Evolutionary conservation across 2,797 vertebrate species (phyloP).

Genomic region (Cossypha niveicapilla): DNA sequence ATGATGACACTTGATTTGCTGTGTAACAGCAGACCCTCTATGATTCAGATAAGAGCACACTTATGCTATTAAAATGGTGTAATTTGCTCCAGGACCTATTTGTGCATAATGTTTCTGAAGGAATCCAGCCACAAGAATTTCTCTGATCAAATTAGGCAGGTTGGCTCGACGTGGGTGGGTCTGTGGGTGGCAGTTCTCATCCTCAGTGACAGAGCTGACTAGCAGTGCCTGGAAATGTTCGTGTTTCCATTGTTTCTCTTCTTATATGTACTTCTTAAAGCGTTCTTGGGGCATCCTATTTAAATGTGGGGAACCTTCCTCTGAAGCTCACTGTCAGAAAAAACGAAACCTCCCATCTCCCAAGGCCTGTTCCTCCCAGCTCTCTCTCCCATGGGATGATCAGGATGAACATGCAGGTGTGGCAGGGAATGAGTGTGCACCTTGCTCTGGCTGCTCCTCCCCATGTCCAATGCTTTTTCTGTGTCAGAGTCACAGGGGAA

Average conservation of each 20-base stretch:
- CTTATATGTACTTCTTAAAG: not conserved
- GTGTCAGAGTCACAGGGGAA: constrained; percentile 12
- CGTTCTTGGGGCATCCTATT: not conserved
- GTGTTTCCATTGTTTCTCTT: not conserved
- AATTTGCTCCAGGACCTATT: not conserved
- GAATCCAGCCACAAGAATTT: not conserved
- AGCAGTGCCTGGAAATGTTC: not conserved
- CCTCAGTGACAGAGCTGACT: not conserved
- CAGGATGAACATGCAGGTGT: not conserved
- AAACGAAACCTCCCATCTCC: not conserved
- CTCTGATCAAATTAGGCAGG: not conserved
- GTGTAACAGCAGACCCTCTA: not conserved
- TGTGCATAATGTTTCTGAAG: not conserved
- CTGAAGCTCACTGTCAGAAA: not conserved
- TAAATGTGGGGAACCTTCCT: not conserved
- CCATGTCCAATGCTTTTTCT: not conserved
- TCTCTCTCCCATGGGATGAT: not conserved
- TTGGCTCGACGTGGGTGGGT: not conserved
- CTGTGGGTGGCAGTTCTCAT: not conserved
- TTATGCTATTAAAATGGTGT: not conserved
- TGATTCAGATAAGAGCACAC: not conserved
- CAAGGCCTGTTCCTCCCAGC: not conserved
- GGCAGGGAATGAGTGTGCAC: not conserved
- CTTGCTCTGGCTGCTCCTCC: not conserved
- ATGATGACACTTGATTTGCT: not conserved